Conservation (phyloP, 2,797 vertebrate genomes). For the Columba guinea region DNA sequence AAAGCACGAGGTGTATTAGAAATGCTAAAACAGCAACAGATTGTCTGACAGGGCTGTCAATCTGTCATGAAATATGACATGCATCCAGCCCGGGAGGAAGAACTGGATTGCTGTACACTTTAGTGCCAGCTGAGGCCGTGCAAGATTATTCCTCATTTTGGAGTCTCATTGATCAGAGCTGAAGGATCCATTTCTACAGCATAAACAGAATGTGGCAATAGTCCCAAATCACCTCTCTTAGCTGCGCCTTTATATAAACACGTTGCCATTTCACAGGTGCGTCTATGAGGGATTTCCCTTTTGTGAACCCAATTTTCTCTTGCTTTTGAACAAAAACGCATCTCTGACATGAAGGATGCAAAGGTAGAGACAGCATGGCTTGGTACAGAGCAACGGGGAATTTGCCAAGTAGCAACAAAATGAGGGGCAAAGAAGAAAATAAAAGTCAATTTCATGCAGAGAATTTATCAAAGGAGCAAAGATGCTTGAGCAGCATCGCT, state of each 20-base stretch:
- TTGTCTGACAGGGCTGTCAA: not conserved
- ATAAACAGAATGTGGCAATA: not conserved
- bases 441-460: conserved; percentile 9
- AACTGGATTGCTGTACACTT: not conserved
- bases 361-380: not conserved
- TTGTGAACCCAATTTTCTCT: conserved; percentile 8
- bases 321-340: conserved; percentile 1
- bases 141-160: not conserved
- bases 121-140: not conserved
- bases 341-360: not conserved
- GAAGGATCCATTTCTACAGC: not conserved
- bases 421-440: conserved; percentile 11
- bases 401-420: not conserved
- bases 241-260: not conserved
- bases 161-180: not conserved
- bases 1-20: not conserved
- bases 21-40: not conserved
- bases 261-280: not conserved
- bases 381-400: not conserved
- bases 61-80: conserved; percentile 2
- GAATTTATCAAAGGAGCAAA: conserved; percentile 8
- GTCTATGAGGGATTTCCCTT: not conserved
- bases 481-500: not conserved
- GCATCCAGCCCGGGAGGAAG: not conserved
- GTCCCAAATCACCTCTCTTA: not conserved